Percentiles rank a stretch among this genome's conserved stretches.
Conservation (phyloP, 2,113 vertebrate species). For the Proterorhinus semilunaris region DNA sequence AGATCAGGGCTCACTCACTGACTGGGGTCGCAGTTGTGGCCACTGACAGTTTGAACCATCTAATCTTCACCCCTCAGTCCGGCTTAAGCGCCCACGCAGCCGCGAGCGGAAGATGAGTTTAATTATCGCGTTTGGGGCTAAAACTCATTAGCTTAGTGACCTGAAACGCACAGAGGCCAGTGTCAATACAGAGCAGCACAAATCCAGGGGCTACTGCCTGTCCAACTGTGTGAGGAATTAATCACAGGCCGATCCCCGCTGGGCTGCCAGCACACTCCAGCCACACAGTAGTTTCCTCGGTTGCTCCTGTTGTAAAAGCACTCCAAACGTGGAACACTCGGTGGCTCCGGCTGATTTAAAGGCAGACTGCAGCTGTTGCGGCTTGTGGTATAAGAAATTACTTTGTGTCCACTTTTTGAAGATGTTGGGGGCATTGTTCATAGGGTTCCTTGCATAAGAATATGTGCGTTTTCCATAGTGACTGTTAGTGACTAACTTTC, state of each 20-base stretch:
- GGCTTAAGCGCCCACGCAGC: constrained; percentile 28
- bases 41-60: constrained; percentile 40
- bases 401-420: constrained; percentile 8
- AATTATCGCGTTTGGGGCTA: constrained; percentile 53
- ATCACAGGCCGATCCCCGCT: constrained; percentile 35
- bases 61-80: constrained; percentile 46
- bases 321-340: constrained; percentile 18
- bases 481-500: constrained; percentile 34
- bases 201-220: constrained; percentile 26
- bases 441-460: constrained; percentile 35
- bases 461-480: constrained; percentile 40
- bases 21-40: background rate
- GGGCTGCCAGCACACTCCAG: constrained; percentile 21
- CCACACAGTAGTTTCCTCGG: constrained; percentile 24
- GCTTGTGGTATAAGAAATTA: constrained; percentile 5
- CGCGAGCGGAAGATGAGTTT: constrained; percentile 38
- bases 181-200: constrained; percentile 34
- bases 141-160: constrained; percentile 57
- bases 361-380: constrained; percentile 9
- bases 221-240: constrained; percentile 46
- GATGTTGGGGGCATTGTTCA: constrained; percentile 25
- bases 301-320: constrained; percentile 14
- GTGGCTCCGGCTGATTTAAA: constrained; percentile 19
- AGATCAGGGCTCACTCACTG: constrained; percentile 6
- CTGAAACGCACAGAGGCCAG: constrained; percentile 41